phyloP scores from a whole-genome alignment of 2,888 invertebrate genomes.

The Orchesella flavescens region DNA sequence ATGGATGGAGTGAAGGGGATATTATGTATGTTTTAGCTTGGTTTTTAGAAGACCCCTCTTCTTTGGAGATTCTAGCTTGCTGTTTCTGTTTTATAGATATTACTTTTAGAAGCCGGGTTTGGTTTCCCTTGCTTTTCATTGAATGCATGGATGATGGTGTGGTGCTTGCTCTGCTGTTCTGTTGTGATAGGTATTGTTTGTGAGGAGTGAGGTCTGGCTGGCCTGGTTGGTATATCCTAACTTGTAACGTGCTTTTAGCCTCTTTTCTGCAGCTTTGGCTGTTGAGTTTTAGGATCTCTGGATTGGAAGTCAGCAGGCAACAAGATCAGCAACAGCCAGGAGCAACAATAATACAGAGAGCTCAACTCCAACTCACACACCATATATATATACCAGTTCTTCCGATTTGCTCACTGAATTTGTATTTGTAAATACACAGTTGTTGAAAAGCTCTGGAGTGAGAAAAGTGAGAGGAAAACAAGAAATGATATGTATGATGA shows the following conservation, averaged over 20 bases:
- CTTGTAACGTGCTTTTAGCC: background rate
- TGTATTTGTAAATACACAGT: no score
- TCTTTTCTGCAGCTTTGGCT: background rate
- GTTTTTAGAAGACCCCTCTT: conserved; percentile 9
- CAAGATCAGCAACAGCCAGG: conserved; percentile 16
- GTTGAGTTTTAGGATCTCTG: background rate
- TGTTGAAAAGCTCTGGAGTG: no score
- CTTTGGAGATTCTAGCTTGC: background rate
- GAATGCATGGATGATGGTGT: no score
- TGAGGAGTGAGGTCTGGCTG: background rate
- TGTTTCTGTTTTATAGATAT: background rate
- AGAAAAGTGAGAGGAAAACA: no score
- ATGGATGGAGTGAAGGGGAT: no score
- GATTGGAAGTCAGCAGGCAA: conserved; percentile 17
- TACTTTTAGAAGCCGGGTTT: conserved; percentile 7
- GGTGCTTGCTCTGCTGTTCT: background rate
- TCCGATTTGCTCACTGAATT: background rate
- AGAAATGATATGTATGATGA: no score
- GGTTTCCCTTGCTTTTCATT: no score
- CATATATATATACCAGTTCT: background rate
- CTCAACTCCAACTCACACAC: no score
- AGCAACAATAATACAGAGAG: background rate
- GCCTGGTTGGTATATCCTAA: background rate
- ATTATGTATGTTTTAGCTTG: background rate
- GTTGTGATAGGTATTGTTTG: conserved; percentile 7